A percentile compares a stretch with the other conserved stretches of the same genome.
phyloP scores from a whole-genome alignment of 2,888 invertebrate species.

The Erynnis tages region DNA sequence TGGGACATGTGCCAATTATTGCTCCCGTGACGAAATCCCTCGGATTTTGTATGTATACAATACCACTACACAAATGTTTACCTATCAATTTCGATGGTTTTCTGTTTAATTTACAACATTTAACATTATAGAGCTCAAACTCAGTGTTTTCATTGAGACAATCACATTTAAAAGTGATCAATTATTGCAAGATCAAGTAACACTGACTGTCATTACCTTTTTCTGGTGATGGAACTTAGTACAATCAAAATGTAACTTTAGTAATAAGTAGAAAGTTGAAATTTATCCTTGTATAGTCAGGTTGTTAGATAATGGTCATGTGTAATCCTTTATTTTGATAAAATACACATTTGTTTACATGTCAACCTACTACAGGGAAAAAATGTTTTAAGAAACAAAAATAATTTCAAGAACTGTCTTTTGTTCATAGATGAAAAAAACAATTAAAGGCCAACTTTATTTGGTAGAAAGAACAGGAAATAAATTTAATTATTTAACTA shows the following conservation, averaged over 20 bases:
- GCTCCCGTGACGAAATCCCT: slow-evolving; percentile 66
- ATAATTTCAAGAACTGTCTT: background rate
- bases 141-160: too few relatives aligned
- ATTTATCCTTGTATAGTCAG: too few relatives aligned
- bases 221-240: too few relatives aligned
- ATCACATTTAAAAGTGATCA: too few relatives aligned
- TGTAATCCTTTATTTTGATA: background rate
- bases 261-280: background rate
- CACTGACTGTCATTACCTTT: too few relatives aligned
- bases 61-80: slow-evolving; percentile 51
- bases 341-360: slow-evolving; percentile 3
- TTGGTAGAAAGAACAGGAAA: background rate
- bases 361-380: background rate
- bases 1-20: slow-evolving; percentile 79
- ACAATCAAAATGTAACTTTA: too few relatives aligned
- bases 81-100: slow-evolving; percentile 44
- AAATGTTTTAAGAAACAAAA: background rate
- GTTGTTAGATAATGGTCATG: too few relatives aligned
- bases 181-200: background rate
- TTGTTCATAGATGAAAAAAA: background rate
- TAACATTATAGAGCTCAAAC: too few relatives aligned
- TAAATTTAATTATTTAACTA: too few relatives aligned
- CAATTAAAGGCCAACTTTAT: background rate
- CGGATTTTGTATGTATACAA: slow-evolving; percentile 70
- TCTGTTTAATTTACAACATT: slow-evolving; percentile 17